phyloP scores from a whole-genome alignment of 92 coral and sea anemone genomes.

The Siderastrea radians region DNA sequence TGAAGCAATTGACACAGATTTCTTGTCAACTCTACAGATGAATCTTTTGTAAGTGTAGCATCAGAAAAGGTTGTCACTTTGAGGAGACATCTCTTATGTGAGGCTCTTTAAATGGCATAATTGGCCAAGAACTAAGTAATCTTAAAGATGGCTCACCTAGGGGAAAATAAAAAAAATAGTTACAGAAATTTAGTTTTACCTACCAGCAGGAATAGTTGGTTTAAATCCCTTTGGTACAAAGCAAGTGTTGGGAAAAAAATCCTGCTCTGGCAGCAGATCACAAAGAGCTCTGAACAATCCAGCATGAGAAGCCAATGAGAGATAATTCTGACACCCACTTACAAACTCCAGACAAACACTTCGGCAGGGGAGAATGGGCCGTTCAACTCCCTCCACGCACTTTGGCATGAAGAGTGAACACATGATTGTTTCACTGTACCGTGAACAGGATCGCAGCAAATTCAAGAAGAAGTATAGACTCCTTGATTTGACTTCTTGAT shows the following conservation, averaged over 20 bases:
- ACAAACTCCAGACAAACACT: conserved; percentile 74
- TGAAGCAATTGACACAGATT: too few relatives aligned
- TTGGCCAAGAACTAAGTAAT: too few relatives aligned
- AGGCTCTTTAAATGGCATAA: background rate
- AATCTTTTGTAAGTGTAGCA: background rate
- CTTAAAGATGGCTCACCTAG: too few relatives aligned
- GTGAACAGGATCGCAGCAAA: conserved; percentile 47
- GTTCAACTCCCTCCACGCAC: conserved; percentile 46
- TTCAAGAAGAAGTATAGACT: conserved; percentile 39
- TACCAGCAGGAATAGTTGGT: conserved; percentile 47
- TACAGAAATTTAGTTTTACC: background rate
- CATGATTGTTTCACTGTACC: conserved; percentile 38
- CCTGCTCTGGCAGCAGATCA: conserved; percentile 63
- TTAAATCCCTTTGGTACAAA: conserved; percentile 57
- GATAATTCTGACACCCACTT: conserved; percentile 24
- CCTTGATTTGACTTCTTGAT: conserved; percentile 58
- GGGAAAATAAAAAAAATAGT: background rate
- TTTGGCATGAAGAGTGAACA: conserved; percentile 66
- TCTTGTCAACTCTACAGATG: too few relatives aligned
- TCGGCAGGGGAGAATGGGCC: conserved; percentile 70
- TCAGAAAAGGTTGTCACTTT: background rate
- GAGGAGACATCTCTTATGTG: background rate
- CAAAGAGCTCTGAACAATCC: conserved; percentile 72
- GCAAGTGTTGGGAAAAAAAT: conserved; percentile 32
- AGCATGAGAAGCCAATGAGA: conserved; percentile 37